phyloP scores from a whole-genome alignment of 2,888 invertebrate genomes.

The Diloba caeruleocephala region DNA sequence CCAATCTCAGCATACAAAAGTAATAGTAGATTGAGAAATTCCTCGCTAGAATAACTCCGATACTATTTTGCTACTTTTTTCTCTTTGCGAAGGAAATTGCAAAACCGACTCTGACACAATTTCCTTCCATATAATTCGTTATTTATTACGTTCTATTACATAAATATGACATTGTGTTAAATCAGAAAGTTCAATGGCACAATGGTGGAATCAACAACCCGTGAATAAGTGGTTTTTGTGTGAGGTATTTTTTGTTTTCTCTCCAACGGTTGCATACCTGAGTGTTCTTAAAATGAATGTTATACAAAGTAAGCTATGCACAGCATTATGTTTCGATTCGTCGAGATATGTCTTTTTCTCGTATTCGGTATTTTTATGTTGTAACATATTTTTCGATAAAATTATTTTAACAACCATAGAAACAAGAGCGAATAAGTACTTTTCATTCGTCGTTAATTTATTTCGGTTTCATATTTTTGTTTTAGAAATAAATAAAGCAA shows the following conservation, averaged over 20 bases:
- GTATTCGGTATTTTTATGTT: background rate
- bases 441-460: slow-evolving; percentile 4
- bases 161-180: slow-evolving; percentile 57
- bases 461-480: background rate
- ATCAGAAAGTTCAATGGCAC: slow-evolving; percentile 59
- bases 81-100: slow-evolving; percentile 39
- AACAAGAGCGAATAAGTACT: background rate
- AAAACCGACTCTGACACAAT: slow-evolving; percentile 53
- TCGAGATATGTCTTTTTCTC: slow-evolving; percentile 11
- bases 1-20: slow-evolving; percentile 14
- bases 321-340: slow-evolving; percentile 8
- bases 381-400: slow-evolving; percentile 1
- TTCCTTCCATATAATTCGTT: slow-evolving; percentile 38
- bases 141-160: slow-evolving; percentile 58
- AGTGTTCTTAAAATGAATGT: slow-evolving; percentile 10
- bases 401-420: slow-evolving; percentile 13
- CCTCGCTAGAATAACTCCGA: slow-evolving; percentile 18
- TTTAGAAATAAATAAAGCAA: background rate
- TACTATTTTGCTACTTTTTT: slow-evolving; percentile 29
- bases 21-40: slow-evolving; percentile 43
- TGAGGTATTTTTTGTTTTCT: slow-evolving; percentile 30
- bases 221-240: slow-evolving; percentile 39
- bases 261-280: slow-evolving; percentile 29
- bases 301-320: slow-evolving; percentile 27
- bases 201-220: slow-evolving; percentile 38